phyloP scores from a whole-genome alignment of 2,888 invertebrate genomes.

The Latrodectus elegans region DNA sequence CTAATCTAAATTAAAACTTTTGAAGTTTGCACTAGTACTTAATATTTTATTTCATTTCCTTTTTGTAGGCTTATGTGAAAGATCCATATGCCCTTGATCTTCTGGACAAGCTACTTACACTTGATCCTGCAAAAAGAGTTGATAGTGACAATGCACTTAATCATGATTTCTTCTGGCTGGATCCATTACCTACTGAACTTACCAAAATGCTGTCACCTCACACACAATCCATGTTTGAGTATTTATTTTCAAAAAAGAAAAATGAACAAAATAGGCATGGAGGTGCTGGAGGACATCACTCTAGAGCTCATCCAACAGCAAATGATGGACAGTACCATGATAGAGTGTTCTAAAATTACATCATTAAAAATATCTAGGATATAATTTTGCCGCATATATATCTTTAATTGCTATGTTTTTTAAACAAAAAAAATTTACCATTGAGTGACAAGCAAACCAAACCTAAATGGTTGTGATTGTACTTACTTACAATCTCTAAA shows the following conservation, averaged over 20 bases:
- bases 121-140: constrained; percentile 91
- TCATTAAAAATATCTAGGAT: no score
- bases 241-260: constrained; percentile 76
- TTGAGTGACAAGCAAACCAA: no score
- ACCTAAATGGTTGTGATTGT: no score
- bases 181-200: constrained; percentile 94
- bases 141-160: constrained; percentile 95
- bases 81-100: constrained; percentile 94
- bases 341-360: constrained; percentile 82
- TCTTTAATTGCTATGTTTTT: no score
- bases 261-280: constrained; percentile 28
- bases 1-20: no score
- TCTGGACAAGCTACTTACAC: constrained; percentile 90
- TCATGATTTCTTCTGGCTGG: constrained; percentile 99
- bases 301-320: constrained; percentile 73
- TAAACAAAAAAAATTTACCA: no score
- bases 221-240: constrained; percentile 96
- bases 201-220: constrained; percentile 93
- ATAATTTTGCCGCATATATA: no score
- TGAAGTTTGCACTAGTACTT: no score
- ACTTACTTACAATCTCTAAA: no score
- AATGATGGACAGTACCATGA: constrained; percentile 88
- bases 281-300: constrained; percentile 17
- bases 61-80: constrained; percentile 86
- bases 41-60: neutral